Base-by-base conservation (phyloP, 2,797 vertebrate species). In the Alosa sapidissima region DNA sequence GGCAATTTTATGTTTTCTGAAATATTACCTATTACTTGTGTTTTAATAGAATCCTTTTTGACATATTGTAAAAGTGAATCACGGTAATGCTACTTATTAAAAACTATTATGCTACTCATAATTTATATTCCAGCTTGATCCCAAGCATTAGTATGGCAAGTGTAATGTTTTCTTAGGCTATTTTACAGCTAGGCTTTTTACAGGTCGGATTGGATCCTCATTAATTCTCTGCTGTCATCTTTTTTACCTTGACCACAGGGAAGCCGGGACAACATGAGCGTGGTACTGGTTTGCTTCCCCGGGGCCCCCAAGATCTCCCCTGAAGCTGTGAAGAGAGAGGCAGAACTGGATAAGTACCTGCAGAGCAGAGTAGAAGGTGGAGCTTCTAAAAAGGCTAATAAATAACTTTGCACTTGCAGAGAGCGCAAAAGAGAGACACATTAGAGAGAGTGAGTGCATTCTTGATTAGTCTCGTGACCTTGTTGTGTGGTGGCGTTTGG, bases 241-340 rank as follows among this genome's bases (percentile, higher is more conserved):
- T 45, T 82, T 11, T 91, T 83, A 81, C 88, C 90, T 91, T 90
- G 87, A 91, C 89, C 90, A 93, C 95, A 99, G 98, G 98, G 98
- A 93, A 99, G 98, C 94, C 97, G 98, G 92, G 98, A 99, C 96
- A 99, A 99, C 96, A 99, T 99, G 98, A 99, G 98, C 93, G 98
- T 99, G 93, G 97, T 99, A 93, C 89, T 99, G 97, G 97, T 99
- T 96, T 99, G 97, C 96, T 97, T 99, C 94, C 97, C 98, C 89
- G 98, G 97, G 87, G 98, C 98, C 88, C 98, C 98, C 91, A 99
- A 98, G 94, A 97, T 99, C 91, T 98, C 97, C 2, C 95, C 98
- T 90, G 98, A 99, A 94, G 97, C 98, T 82, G 97, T 99, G 95
- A 99, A 99, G 95, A 96, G 96, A 92, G 98, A 99, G 94, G 95